Conservation (phyloP, 2,797 vertebrate species). For the Lophius americanus region DNA sequence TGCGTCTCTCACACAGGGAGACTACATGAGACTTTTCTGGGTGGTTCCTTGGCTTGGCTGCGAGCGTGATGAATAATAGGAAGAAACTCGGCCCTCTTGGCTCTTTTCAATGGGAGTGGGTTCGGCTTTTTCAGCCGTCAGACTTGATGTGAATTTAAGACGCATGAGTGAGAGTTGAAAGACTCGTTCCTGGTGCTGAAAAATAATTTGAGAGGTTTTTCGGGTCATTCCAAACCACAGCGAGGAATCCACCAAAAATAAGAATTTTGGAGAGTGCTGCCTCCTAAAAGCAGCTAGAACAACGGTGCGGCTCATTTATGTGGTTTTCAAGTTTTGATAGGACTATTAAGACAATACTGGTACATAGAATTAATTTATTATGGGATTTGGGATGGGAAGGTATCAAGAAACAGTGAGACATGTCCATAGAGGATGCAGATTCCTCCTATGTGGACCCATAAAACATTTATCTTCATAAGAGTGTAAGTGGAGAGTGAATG, state of each 20-base stretch:
- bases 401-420: no score
- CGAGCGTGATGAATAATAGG: constrained; percentile 23
- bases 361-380: not conserved
- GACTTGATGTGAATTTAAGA: constrained; percentile 18
- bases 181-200: constrained; percentile 6
- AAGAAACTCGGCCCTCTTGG: constrained; percentile 14
- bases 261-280: constrained; percentile 6
- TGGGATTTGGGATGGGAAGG: not conserved
- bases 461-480: not conserved
- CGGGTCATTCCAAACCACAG: constrained; percentile 12
- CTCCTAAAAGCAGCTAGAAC: not conserved
- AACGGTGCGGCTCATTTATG: not conserved
- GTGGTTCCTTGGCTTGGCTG: constrained; percentile 21
- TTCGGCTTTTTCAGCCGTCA: constrained; percentile 14
- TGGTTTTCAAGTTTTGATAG: not conserved
- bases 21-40: constrained; percentile 24
- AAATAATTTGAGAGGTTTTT: not conserved
- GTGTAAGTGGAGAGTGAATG: no score
- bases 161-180: constrained; percentile 19
- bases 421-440: not conserved
- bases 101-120: constrained; percentile 13
- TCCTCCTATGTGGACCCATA: not conserved
- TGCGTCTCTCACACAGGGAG: constrained; percentile 22
- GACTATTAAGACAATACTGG: not conserved
- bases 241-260: not conserved